These are phyloP conservation scores for Ochlodes sylvanus DNA, from an alignment of 2,888 invertebrate genomes.

Conservation along the genomic window DNA sequence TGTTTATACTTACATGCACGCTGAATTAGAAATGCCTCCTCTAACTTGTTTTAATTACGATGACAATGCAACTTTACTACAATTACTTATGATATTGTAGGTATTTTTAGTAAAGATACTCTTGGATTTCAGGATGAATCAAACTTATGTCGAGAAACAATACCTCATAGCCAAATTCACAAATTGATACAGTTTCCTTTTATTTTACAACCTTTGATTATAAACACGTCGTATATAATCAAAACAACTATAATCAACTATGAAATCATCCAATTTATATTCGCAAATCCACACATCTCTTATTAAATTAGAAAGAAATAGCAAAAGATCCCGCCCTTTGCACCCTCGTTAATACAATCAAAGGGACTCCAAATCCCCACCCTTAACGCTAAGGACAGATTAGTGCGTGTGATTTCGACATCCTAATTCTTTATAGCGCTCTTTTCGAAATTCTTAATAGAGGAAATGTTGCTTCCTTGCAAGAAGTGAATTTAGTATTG, in stretches of 20 bases:
- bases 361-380: conserved; percentile 7
- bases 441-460: background rate
- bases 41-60: no score
- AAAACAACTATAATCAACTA: no score
- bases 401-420: conserved; percentile 28
- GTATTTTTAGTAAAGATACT: no score
- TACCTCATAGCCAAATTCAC: no score
- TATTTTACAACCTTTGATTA: no score
- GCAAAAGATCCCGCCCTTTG: conserved; percentile 9
- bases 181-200: no score
- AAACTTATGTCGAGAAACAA: no score
- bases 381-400: conserved; percentile 16
- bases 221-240: no score
- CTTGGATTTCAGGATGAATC: no score
- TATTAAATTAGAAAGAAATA: conserved; percentile 33
- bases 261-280: conserved; percentile 12
- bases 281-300: conserved; percentile 16
- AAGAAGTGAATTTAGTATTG: background rate
- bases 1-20: background rate
- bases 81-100: no score
- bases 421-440: conserved; percentile 4
- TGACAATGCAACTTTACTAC: no score
- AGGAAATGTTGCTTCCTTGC: background rate
- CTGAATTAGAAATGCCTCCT: no score
- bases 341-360: conserved; percentile 34